phyloP scores from a whole-genome alignment of 1,140 invertebrate genomes.

The Drosophila lacertosa region DNA sequence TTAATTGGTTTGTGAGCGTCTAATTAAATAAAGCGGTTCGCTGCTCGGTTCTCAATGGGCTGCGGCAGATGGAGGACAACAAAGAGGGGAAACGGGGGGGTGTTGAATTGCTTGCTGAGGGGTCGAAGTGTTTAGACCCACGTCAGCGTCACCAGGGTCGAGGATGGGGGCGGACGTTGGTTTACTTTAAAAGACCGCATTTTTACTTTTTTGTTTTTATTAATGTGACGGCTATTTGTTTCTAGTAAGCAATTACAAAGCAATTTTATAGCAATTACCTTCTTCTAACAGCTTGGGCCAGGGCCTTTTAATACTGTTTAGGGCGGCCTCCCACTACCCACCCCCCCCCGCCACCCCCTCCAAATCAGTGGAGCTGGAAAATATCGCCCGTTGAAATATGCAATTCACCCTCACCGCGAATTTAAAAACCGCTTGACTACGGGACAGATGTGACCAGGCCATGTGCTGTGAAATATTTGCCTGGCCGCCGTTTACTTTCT shows the following conservation, averaged over 20 bases:
- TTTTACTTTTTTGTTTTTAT: slow-evolving; percentile 73
- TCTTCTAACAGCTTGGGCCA: slow-evolving; percentile 74
- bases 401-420: slow-evolving; percentile 53
- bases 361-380: slow-evolving; percentile 14
- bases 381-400: slow-evolving; percentile 64
- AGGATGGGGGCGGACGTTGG: slow-evolving; percentile 17
- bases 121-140: slow-evolving; percentile 59
- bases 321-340: slow-evolving; percentile 34
- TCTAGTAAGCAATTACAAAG: slow-evolving; percentile 82
- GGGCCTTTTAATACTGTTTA: slow-evolving; percentile 67
- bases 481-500: slow-evolving; percentile 26
- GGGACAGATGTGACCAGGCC: slow-evolving; percentile 74
- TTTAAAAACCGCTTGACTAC: slow-evolving; percentile 52
- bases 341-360: not conserved
- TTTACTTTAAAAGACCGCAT: slow-evolving; percentile 58
- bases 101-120: slow-evolving; percentile 18
- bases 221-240: slow-evolving; percentile 81
- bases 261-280: slow-evolving; percentile 82
- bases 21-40: slow-evolving; percentile 80
- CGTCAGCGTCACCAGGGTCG: slow-evolving; percentile 42
- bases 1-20: slow-evolving; percentile 82
- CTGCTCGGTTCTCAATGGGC: slow-evolving; percentile 28
- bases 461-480: slow-evolving; percentile 70
- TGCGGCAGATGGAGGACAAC: no score
- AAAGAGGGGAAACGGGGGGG: not conserved